Percentiles rank a stretch among this genome's conserved stretches.
phyloP scores from a whole-genome alignment of 2,888 invertebrate genomes.

The Yponomeuta plumbellus region DNA sequence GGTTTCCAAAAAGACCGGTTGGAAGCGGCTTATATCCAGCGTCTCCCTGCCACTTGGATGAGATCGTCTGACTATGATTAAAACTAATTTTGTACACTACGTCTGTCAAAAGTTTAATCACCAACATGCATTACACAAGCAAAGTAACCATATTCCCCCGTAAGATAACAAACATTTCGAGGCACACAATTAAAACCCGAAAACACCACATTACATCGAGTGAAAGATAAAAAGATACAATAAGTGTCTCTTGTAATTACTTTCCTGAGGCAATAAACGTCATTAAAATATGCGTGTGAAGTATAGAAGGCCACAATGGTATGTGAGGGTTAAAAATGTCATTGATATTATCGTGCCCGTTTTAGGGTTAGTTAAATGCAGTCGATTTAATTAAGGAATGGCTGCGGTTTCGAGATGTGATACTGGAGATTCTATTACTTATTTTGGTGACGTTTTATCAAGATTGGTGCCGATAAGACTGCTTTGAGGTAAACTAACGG shows the following conservation, averaged over 20 bases:
- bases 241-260: constrained; percentile 10
- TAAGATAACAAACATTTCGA: neutral
- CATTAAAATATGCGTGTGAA: constrained; percentile 18
- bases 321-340: constrained; percentile 7
- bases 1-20: too few species aligned
- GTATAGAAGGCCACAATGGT: neutral
- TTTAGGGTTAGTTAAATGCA: neutral
- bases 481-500: too few species aligned
- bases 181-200: constrained; percentile 2
- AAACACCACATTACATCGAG: neutral
- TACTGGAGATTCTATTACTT: neutral
- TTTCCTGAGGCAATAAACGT: constrained; percentile 17
- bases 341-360: neutral
- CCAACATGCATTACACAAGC: neutral
- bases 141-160: neutral
- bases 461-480: neutral
- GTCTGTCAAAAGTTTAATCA: neutral
- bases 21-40: too few species aligned
- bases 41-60: too few species aligned
- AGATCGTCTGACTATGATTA: neutral
- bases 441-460: neutral
- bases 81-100: neutral
- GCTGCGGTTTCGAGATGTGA: neutral
- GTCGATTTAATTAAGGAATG: neutral
- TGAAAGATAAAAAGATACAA: constrained; percentile 9